Evolutionary conservation across 2,797 vertebrate genomes (phyloP).

Genomic region (Pipistrellus pygmaeus): DNA sequence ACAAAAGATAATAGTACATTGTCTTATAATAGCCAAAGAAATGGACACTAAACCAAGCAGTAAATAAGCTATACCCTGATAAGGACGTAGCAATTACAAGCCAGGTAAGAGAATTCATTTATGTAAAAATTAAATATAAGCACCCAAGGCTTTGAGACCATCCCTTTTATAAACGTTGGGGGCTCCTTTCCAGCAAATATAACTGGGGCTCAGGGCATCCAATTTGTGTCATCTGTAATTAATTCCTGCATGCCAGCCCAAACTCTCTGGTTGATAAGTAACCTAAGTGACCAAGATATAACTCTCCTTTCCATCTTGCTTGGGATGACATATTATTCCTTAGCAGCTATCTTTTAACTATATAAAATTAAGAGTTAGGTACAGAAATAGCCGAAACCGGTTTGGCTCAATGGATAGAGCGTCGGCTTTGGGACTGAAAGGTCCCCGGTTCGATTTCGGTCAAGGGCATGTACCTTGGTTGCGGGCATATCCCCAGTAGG

Average conservation of each 20-base stretch:
- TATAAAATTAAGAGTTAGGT: slow-evolving; percentile 33
- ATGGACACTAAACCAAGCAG: slow-evolving; percentile 43
- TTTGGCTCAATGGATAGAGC: too few relatives aligned
- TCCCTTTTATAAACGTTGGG: background rate
- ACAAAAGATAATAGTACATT: background rate
- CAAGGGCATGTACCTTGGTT: too few relatives aligned
- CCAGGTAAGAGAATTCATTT: background rate
- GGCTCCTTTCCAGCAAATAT: background rate
- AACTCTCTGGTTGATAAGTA: slow-evolving; percentile 20
- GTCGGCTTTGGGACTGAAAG: too few relatives aligned
- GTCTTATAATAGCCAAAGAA: slow-evolving; percentile 43
- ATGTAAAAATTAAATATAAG: background rate
- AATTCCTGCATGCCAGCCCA: background rate
- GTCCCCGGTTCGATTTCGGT: too few relatives aligned
- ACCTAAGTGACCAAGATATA: background rate
- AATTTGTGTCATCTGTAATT: background rate
- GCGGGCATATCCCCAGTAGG: too few relatives aligned
- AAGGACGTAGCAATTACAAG: slow-evolving; percentile 24
- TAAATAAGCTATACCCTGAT: background rate
- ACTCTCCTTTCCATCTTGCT: background rate
- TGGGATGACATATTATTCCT: background rate
- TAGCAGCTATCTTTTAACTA: slow-evolving; percentile 23
- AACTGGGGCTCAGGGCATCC: background rate
- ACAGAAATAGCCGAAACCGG: too few relatives aligned
- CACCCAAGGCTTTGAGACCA: background rate